Base-by-base conservation (phyloP, 2,888 invertebrate genomes). In the Formica aserva region DNA sequence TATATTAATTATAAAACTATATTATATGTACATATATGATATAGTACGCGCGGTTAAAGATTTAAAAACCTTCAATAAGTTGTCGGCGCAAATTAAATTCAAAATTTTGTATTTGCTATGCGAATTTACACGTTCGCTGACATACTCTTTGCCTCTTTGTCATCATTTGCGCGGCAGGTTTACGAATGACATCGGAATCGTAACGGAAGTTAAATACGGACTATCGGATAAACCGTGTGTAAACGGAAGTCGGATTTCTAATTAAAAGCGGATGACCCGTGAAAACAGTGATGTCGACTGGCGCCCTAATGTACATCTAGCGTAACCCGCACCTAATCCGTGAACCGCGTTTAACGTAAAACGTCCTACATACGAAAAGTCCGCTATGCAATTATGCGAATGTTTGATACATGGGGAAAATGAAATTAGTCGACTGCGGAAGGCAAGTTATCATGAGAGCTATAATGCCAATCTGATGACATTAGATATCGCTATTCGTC, bases 181-280 rank as follows among this genome's bases (percentile, higher is more conserved):
- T 83, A 83, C 80, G 71, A 80, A 69, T 48, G 65, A 76, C 48
- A 4, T 29, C 32, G 35, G 48, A 75, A 75, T 52, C 63, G 62
- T 22, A 38, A 83, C n/a, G 41, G 77, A 48, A 72, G 72, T 66
- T 80, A 76, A 83, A 71, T 55, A 83, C 78, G 74, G 86, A 71
- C 75, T 82, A 86, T 86, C 85, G 76, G 52, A 81, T 85, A 87
- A 85, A 87, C 85, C 78, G 76, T 69, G 82, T 69, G 86, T 74
- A 86, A 85, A 78, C 81, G 88, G 83, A 90, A 87, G 85, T 88
- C 87, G 84, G 84, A 83, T 85, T 90, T 89, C 92, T 91, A 92
- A 93, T 93, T 92, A 93, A 93, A 93, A 89, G 89, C 90, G 90
- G 91, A 93, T 93, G 92, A 91, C 90, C 92, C 92, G 91, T 92